Evolutionary conservation across 2,113 vertebrate species (phyloP), one percentile per base, ranked within the genome.

Genomic region (Odocoileus virginianus): DNA sequence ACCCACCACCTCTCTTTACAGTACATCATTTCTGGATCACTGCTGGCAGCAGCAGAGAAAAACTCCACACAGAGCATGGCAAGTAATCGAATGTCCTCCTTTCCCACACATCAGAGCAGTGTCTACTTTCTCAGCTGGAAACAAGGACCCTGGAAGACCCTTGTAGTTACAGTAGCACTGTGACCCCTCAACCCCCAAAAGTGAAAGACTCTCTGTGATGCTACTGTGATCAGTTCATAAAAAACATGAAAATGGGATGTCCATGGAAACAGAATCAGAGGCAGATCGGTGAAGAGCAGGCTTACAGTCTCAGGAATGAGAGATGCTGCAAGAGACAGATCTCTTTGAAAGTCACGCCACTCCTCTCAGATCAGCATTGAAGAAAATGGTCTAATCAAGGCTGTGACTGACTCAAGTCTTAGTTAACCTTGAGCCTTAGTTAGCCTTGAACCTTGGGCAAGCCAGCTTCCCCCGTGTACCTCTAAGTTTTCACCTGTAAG

Each of bases 1-100:
- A 15, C 27, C 45, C 28, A 30, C 47, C 23, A 25, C 30, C 30
- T 91, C 64, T 97, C 50, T 89, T 93, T 15, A 85, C 87, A 98
- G 98, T 92, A 71, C 3, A 96, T 98, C 89, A 58, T 91, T 85
- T 98, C 98, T 3, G 98, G 98, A 90, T 98, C 98, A 64, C 93
- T 98, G 79, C 91, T 97, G 93, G 93, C 61, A 21, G 97, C 96
- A 25, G n/a, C 60, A 4, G 87, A 97, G 52, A 95, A 89, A 83
- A 96, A 25, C 76, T 55, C 95, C 93, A 96, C 33, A n/a, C 94
- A 64, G 23, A 93, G 57, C 52, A 76, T 98, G 98, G 98, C 93
- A 98, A 98, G 98, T 98, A 96, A 92, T 25, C 87, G 0, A 78
- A 47, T 79, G 47, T 71, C 60, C 45, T 90, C 87, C 82, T 57